phyloP scores from a whole-genome alignment of 1,140 invertebrate genomes.

The Drosophila mayri region DNA sequence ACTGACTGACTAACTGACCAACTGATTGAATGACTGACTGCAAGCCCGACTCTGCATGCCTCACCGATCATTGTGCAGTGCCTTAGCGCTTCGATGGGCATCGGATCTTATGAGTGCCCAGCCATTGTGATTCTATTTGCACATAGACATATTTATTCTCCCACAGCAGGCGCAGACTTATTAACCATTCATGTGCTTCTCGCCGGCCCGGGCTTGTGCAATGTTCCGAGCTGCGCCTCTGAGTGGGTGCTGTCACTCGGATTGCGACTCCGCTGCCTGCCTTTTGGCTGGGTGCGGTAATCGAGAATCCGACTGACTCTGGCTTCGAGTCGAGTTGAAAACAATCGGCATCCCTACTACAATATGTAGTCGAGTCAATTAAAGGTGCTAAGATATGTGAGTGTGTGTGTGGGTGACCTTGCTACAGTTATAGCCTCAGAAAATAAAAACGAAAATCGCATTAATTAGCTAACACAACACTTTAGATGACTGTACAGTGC shows the following conservation, averaged over 20 bases:
- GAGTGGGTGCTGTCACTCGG: slow-evolving; percentile 54
- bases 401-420: slow-evolving; percentile 3
- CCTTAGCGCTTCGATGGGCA: slow-evolving; percentile 58
- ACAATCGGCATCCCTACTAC: slow-evolving; percentile 25
- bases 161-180: slow-evolving; percentile 17
- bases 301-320: not conserved
- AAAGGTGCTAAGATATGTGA: slow-evolving; percentile 13
- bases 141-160: slow-evolving; percentile 27
- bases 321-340: not conserved
- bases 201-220: slow-evolving; percentile 41
- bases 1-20: slow-evolving; percentile 19
- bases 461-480: slow-evolving; percentile 1
- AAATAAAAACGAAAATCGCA: not conserved
- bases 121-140: slow-evolving; percentile 23
- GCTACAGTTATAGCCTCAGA: not conserved
- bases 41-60: slow-evolving; percentile 45
- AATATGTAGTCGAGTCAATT: slow-evolving; percentile 21
- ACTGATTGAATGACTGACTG: slow-evolving; percentile 22
- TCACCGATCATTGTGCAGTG: slow-evolving; percentile 72
- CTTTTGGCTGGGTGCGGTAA: slow-evolving; percentile 26
- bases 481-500: not conserved
- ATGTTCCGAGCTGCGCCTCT: slow-evolving; percentile 50
- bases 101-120: slow-evolving; percentile 29
- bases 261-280: slow-evolving; percentile 23
- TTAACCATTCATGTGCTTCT: slow-evolving; percentile 41